Base-by-base conservation (phyloP, 2,888 invertebrate genomes). In the Dermolepida albohirtum region DNA sequence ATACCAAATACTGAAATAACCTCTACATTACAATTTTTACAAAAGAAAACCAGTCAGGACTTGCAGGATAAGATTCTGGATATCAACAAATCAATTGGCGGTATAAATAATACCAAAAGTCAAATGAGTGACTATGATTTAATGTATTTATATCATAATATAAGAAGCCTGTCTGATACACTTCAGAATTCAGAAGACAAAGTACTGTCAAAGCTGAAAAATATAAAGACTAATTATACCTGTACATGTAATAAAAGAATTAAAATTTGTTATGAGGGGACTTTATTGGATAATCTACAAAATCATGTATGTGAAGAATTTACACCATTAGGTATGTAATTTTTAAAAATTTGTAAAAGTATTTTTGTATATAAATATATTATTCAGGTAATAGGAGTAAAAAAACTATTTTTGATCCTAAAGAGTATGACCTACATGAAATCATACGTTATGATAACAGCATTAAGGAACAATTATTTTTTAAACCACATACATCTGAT, bases 381-480 rank as follows among this genome's bases (percentile, higher is more conserved):
- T 1, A n/a, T 57, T n/a, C 12, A 57, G 57, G 43, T 40, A 11
- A 2, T 7, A 55, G 17, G 17, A 11, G 17, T 16, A 10, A 4
- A 40, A 10, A 17, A 1, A 1, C 7, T 2, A 40, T 55, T 39
- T 16, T 1, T 5, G 2, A 5, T 12, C 17, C 41, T n/a, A 22
- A 44, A 12, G 57, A 57, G 5, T 57, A 57, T 29, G 43, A 57
- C 8, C 27, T 57, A 27, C 12, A 27, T 1, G 1, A 27, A 29
- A 5, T 7, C 12, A n/a, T 57, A 8, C 57, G 8, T 43, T 57
- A 57, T 8, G 43, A 12, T 44, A 8, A 43, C 7, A 44, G 14
- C 8, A 29, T 57, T 6, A 43, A 57, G 27, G 57, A 57, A 55
- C 8, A 55, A 27, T 43, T 57, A 44, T 57, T 57, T 57, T 57